Evolutionary conservation across 2,797 vertebrate species (phyloP).

Genomic region (Pyrocephalus nanus): DNA sequence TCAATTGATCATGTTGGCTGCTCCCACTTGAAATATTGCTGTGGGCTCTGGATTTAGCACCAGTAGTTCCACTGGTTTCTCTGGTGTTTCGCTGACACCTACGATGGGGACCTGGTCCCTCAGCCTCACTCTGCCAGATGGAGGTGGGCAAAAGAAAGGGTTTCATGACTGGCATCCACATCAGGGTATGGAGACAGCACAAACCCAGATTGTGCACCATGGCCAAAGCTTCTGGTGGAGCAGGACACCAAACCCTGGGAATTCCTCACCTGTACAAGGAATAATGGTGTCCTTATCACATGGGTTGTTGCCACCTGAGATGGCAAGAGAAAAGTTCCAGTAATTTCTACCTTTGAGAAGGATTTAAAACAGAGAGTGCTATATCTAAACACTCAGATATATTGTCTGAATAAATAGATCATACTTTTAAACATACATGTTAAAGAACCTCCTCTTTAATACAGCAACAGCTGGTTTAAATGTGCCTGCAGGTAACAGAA

Average conservation of each 20-base stretch:
- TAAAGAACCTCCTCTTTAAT: not conserved
- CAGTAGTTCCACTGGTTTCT: not conserved
- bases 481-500: slow-evolving; percentile 15
- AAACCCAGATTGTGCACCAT: not conserved
- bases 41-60: not conserved
- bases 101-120: not conserved
- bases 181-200: not conserved
- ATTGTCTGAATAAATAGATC: not conserved
- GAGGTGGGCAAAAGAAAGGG: not conserved
- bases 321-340: not conserved
- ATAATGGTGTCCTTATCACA: not conserved
- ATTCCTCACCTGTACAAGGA: not conserved
- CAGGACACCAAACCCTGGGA: not conserved
- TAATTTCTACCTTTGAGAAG: not conserved
- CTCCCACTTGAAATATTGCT: not conserved
- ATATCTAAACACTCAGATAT: not conserved
- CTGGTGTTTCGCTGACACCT: not conserved
- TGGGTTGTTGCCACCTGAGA: not conserved
- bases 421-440: not conserved
- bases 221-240: not conserved
- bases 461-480: slow-evolving; percentile 10
- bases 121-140: not conserved
- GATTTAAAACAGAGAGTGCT: not conserved
- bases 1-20: slow-evolving; percentile 19
- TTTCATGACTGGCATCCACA: not conserved